phyloP scores from a whole-genome alignment of 2,797 vertebrate genomes.

The Labroides dimidiatus region DNA sequence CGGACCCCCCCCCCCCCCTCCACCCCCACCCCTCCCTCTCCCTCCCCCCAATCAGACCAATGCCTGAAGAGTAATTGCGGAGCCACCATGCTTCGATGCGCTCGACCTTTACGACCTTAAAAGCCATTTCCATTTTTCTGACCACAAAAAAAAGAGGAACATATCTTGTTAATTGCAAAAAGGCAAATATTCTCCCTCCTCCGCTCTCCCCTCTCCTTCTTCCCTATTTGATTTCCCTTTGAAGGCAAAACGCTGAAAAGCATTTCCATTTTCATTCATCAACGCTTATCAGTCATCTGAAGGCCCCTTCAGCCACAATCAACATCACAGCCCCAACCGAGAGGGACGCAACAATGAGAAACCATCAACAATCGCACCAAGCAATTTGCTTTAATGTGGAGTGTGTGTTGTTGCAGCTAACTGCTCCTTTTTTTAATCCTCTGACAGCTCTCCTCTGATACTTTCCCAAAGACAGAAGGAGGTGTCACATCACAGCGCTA shows the following conservation, averaged over 20 bases:
- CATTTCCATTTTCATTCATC: constrained; percentile 87
- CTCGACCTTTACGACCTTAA: constrained; percentile 87
- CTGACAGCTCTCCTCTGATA: constrained; percentile 60
- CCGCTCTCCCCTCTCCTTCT: constrained; percentile 34
- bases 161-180: constrained; percentile 86
- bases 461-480: constrained; percentile 42
- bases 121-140: constrained; percentile 86
- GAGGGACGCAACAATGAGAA: constrained; percentile 58
- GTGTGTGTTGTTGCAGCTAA: constrained; percentile 67
- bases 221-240: constrained; percentile 69
- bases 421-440: constrained; percentile 66
- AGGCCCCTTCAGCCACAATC: constrained; percentile 76
- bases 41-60: constrained; percentile 53
- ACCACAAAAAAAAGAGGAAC: constrained; percentile 78
- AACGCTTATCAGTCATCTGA: constrained; percentile 80
- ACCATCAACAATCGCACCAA: constrained; percentile 60
- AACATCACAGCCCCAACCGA: constrained; percentile 64
- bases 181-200: constrained; percentile 73
- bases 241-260: constrained; percentile 82
- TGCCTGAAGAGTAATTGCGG: constrained; percentile 82
- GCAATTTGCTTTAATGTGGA: constrained; percentile 74
- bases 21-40: not conserved
- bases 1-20: constrained; percentile 40
- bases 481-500: constrained; percentile 19
- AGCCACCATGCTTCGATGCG: constrained; percentile 85